Evolutionary conservation across 1,140 invertebrate genomes (phyloP).

Genomic region (Heliconius melpomene): DNA sequence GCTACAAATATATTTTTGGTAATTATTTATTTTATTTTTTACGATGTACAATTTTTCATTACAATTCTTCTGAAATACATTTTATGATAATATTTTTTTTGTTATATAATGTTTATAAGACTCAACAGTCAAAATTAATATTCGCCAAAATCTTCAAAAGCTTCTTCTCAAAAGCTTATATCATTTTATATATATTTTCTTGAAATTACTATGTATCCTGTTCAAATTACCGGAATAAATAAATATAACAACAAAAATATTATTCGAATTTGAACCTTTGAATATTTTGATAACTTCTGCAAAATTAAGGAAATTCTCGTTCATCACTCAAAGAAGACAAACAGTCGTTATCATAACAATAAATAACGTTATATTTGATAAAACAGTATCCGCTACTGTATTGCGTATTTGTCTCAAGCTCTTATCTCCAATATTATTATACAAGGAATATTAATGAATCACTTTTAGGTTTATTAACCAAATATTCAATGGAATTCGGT

Average conservation of each 20-base stretch:
- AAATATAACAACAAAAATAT: not conserved
- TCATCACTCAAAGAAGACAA: not conserved
- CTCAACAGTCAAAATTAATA: too few relatives aligned
- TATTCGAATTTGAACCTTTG: slow-evolving; percentile 8
- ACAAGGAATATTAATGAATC: slow-evolving; percentile 24
- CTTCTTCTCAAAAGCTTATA: too few relatives aligned
- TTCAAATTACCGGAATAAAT: not conserved
- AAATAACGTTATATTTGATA: slow-evolving; percentile 17
- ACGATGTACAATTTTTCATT: too few relatives aligned
- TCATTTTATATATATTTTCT: not conserved
- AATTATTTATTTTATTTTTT: too few relatives aligned
- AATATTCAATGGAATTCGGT: slow-evolving; percentile 36
- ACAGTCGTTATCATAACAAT: slow-evolving; percentile 13
- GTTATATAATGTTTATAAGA: too few relatives aligned
- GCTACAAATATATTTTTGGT: too few relatives aligned
- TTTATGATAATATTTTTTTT: too few relatives aligned
- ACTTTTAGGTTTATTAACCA: slow-evolving; percentile 25
- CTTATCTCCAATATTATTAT: slow-evolving; percentile 13
- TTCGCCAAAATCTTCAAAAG: not conserved
- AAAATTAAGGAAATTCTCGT: slow-evolving; percentile 8
- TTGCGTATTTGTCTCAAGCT: slow-evolving; percentile 18
- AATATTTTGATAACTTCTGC: not conserved
- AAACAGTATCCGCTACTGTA: slow-evolving; percentile 14
- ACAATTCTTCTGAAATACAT: too few relatives aligned
- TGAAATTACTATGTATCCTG: not conserved